These are phyloP conservation scores for Heliocidaris erythrogramma DNA, from an alignment of 35 echinoderm and acorn worm genomes.

Conservation along the genomic window DNA sequence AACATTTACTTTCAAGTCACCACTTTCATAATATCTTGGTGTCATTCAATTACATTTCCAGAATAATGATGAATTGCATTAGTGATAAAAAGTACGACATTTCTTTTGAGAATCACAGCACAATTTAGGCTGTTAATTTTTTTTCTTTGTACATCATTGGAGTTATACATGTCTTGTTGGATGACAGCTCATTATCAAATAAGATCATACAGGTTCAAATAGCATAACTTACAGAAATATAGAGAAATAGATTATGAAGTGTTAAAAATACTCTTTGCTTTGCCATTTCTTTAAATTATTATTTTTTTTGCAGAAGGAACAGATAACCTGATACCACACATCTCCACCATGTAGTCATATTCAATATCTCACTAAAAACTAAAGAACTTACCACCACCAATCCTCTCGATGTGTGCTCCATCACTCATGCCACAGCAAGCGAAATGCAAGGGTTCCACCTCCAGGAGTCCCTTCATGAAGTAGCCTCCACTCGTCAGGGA, in stretches of 20 bases:
- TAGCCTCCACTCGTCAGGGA: slow-evolving; percentile 69
- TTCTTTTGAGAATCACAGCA: too few species aligned
- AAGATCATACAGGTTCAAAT: too few species aligned
- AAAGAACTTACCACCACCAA: slow-evolving; percentile 70
- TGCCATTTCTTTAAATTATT: too few species aligned
- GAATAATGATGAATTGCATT: not conserved
- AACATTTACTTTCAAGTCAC: not conserved
- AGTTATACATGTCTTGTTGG: too few species aligned
- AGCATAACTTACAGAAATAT: too few species aligned
- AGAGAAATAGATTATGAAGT: too few species aligned
- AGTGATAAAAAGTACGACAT: too few species aligned
- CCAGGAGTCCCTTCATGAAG: slow-evolving; percentile 88
- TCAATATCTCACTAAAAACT: not conserved
- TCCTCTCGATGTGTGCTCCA: slow-evolving; percentile 82
- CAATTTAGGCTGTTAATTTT: too few species aligned
- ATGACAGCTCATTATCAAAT: too few species aligned
- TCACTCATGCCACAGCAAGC: slow-evolving; percentile 92
- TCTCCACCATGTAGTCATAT: not conserved
- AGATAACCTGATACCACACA: not conserved
- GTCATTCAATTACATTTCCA: not conserved
- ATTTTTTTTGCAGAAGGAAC: too few species aligned
- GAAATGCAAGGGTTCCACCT: slow-evolving; percentile 96
- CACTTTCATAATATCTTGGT: not conserved
- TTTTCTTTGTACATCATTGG: too few species aligned
- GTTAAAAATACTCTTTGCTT: too few species aligned